Percentiles rank a stretch among this genome's conserved stretches.
These are phyloP conservation scores for Tragelaphus buxtoni DNA, from an alignment of 2,113 vertebrate species.

Conservation along the genomic window DNA sequence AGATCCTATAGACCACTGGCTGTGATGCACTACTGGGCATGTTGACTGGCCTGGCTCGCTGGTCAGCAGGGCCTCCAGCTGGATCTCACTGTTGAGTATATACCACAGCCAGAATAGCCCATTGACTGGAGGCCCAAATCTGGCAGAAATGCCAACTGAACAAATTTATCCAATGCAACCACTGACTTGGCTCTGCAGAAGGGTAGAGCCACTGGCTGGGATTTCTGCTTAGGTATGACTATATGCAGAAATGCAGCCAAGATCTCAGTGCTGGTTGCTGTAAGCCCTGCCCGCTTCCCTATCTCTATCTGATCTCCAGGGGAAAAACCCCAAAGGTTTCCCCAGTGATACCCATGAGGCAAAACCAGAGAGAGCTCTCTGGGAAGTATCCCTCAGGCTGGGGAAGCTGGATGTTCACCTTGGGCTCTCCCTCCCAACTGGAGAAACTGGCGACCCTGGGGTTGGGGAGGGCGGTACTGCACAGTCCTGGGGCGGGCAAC, in stretches of 20 bases:
- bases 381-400: not conserved
- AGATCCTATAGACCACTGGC: not conserved
- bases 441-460: not conserved
- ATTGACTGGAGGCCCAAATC: not conserved
- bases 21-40: not conserved
- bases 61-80: not conserved
- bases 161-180: not conserved
- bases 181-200: too few species aligned
- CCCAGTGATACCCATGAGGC: not conserved
- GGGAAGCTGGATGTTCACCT: not conserved
- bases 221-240: not conserved
- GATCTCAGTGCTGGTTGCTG: not conserved
- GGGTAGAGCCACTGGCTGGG: not conserved
- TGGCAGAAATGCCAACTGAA: not conserved
- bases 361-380: not conserved
- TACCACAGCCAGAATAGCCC: not conserved
- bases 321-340: not conserved
- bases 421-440: not conserved
- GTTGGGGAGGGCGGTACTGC: fast-evolving
- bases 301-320: not conserved
- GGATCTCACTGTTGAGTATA: too few species aligned
- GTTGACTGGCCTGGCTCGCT: not conserved
- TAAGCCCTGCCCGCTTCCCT: not conserved
- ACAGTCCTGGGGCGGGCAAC: fast-evolving
- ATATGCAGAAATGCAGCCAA: too few species aligned